phyloP scores from a whole-genome alignment of 2,797 vertebrate species.

The Xyrichtys novacula region DNA sequence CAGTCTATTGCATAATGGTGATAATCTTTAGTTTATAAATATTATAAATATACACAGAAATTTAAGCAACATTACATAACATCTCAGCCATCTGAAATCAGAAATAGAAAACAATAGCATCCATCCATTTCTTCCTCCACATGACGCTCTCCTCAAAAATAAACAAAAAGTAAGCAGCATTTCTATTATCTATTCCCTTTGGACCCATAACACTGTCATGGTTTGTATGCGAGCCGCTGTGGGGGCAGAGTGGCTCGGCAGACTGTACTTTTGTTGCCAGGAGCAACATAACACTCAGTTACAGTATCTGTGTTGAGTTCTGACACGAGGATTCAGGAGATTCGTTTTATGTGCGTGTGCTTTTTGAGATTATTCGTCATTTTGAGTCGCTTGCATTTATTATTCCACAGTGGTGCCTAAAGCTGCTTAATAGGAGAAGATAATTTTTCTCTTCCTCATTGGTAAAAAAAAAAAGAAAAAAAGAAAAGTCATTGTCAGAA shows the following conservation, averaged over 20 bases:
- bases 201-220: conserved; percentile 86
- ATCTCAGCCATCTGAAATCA: conserved; percentile 83
- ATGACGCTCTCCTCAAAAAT: conserved; percentile 65
- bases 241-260: conserved; percentile 64
- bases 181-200: conserved; percentile 83
- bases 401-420: conserved; percentile 87
- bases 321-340: conserved; percentile 58
- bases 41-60: conserved; percentile 90
- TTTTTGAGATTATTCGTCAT: conserved; percentile 69
- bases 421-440: conserved; percentile 81
- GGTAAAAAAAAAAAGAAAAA: conserved; percentile 67
- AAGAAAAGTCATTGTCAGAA: conserved; percentile 60
- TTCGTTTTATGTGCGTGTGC: conserved; percentile 70
- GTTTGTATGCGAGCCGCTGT: conserved; percentile 74
- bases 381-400: conserved; percentile 72
- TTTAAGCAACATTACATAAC: conserved; percentile 85
- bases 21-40: conserved; percentile 92
- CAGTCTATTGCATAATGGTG: conserved; percentile 92
- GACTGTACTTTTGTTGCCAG: conserved; percentile 70
- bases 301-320: conserved; percentile 67
- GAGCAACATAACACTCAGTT: conserved; percentile 69
- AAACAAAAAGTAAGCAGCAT: conserved; percentile 79
- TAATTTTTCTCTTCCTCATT: conserved; percentile 70
- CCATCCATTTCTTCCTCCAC: conserved; percentile 71
- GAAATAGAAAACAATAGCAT: conserved; percentile 84